Evolutionary conservation across 2,797 vertebrate genomes (phyloP).

Genomic region (Crenuchus spilurus): DNA sequence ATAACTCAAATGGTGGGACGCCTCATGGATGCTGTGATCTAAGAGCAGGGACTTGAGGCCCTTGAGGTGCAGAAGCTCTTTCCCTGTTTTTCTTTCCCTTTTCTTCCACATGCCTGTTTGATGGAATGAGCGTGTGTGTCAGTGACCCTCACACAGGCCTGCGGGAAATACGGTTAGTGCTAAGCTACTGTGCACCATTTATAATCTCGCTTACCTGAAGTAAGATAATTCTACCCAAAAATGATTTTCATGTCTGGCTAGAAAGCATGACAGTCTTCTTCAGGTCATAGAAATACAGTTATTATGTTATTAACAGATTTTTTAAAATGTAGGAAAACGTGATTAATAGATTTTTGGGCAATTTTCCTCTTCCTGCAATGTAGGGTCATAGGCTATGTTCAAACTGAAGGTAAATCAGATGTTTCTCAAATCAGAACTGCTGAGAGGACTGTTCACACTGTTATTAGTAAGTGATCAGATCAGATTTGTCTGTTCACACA

Average conservation of each 20-base stretch:
- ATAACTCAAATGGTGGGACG: constrained; percentile 59
- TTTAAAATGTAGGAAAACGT: no score
- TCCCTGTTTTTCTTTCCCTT: constrained; percentile 34
- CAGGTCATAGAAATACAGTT: no score
- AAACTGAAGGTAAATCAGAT: not conserved
- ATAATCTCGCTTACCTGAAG: not conserved
- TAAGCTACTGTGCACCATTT: constrained; percentile 2
- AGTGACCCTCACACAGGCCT: constrained; percentile 8
- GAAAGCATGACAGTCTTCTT: no score
- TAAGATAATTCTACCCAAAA: not conserved
- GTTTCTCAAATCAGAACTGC: no score
- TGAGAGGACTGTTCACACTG: no score
- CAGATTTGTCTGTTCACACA: no score
- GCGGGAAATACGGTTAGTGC: constrained; percentile 15
- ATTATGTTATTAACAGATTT: no score
- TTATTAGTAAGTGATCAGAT: no score
- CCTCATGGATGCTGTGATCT: constrained; percentile 33
- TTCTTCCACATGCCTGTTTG: constrained; percentile 22
- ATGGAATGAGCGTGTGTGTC: not conserved
- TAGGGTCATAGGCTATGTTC: not conserved
- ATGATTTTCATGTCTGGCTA: not conserved
- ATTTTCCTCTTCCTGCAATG: not conserved
- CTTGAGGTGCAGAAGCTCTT: constrained; percentile 13
- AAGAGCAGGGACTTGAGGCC: constrained; percentile 25
- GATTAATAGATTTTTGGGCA: no score